These are phyloP conservation scores for Axea sp. DNA, from an alignment of 2,888 invertebrate species.

Conservation along the genomic window DNA sequence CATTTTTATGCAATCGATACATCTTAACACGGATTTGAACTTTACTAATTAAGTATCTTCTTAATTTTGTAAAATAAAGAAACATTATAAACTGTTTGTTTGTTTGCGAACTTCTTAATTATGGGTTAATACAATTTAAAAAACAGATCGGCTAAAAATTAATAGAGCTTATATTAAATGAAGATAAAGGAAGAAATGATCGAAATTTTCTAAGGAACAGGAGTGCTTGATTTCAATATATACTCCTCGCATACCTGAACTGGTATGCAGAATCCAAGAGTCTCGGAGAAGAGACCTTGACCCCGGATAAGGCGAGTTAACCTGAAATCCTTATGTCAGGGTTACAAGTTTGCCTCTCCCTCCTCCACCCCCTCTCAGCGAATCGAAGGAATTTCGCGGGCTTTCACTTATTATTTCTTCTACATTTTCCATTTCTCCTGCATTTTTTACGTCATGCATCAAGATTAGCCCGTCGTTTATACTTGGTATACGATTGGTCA, in stretches of 20 bases:
- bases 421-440: slow-evolving; percentile 11
- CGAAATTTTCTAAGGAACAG: neutral
- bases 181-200: neutral
- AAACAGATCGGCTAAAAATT: too few species aligned
- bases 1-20: too few species aligned
- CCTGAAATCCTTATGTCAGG: slow-evolving; percentile 61
- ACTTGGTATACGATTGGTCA: too few species aligned
- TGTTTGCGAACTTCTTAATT: too few species aligned
- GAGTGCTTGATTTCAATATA: slow-evolving; percentile 17
- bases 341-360: slow-evolving; percentile 45
- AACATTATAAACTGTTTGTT: too few species aligned
- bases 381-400: slow-evolving; percentile 16
- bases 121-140: too few species aligned
- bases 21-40: too few species aligned
- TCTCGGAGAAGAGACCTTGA: slow-evolving; percentile 68
- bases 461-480: too few species aligned
- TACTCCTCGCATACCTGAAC: slow-evolving; percentile 49
- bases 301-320: slow-evolving; percentile 68
- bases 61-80: too few species aligned
- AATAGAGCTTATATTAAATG: too few species aligned
- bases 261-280: slow-evolving; percentile 58
- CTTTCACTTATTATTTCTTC: slow-evolving; percentile 17
- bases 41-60: too few species aligned
- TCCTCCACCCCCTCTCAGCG: slow-evolving; percentile 2
- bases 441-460: too few species aligned